Evolutionary conservation across 2,888 invertebrate species (phyloP).

Genomic region (Apotomis betuletana): DNA sequence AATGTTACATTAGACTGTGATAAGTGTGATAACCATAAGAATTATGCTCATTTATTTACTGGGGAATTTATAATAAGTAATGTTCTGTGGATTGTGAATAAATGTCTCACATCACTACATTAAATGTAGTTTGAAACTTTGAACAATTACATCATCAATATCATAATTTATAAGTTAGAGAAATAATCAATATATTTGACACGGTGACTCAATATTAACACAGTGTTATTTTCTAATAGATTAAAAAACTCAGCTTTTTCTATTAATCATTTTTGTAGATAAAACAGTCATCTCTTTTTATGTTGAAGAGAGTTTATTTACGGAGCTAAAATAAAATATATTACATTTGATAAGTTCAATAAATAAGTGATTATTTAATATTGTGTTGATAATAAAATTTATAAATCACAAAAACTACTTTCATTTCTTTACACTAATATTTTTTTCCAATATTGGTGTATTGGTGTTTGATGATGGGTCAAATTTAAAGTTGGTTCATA

Average conservation of each 20-base stretch:
- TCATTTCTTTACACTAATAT: background rate
- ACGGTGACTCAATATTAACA: too few species aligned
- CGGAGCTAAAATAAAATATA: background rate
- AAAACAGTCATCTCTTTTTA: too few species aligned
- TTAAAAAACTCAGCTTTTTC: too few species aligned
- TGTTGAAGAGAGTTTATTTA: too few species aligned
- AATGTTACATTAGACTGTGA: background rate
- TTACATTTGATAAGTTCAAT: background rate
- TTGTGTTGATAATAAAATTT: background rate
- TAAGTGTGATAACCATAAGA: background rate
- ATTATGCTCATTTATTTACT: background rate
- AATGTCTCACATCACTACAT: background rate
- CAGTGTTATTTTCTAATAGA: too few species aligned
- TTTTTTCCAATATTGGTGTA: too few species aligned
- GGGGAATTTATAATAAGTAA: background rate
- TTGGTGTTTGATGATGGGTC: too few species aligned
- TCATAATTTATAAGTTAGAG: background rate
- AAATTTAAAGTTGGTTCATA: too few species aligned
- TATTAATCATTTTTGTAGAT: too few species aligned
- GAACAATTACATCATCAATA: background rate
- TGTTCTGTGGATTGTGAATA: background rate
- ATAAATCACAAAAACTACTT: background rate
- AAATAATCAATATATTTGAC: too few species aligned
- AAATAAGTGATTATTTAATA: conserved; percentile 17
- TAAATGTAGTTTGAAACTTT: background rate